Evolutionary conservation across 2,797 vertebrate genomes (phyloP).

Genomic region (Acipenser transmontanus): DNA sequence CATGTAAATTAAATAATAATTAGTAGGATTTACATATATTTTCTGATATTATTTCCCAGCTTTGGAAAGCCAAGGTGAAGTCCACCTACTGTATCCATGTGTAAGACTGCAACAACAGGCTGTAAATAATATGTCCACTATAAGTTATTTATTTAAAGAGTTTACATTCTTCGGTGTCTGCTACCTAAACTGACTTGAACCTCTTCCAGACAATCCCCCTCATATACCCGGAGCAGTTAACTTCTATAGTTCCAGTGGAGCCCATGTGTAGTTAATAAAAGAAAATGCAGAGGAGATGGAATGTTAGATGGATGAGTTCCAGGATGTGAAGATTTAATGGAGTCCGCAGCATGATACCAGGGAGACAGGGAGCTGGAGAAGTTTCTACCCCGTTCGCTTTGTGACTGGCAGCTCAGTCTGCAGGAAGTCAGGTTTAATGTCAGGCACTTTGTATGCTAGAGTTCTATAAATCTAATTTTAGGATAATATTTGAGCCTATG

Average conservation of each 20-base stretch:
- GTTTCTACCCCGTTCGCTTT: conserved; percentile 4
- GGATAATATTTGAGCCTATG: too few relatives aligned
- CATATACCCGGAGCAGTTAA: not conserved
- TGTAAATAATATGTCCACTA: too few relatives aligned
- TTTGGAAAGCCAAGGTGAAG: too few relatives aligned
- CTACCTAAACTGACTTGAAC: not conserved
- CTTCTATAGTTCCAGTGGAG: conserved; percentile 23
- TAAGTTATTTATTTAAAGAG: too few relatives aligned
- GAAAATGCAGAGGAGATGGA: conserved; percentile 19
- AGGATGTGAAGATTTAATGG: conserved; percentile 25
- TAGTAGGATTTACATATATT: too few relatives aligned
- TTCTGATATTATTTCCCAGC: too few relatives aligned
- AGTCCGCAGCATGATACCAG: conserved; percentile 16
- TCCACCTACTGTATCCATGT: too few relatives aligned
- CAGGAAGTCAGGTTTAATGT: conserved; percentile 16
- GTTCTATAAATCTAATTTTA: too few relatives aligned
- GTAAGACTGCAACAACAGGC: too few relatives aligned
- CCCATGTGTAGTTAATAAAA: conserved; percentile 24
- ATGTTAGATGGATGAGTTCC: conserved; percentile 23
- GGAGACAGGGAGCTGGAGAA: conserved; percentile 1
- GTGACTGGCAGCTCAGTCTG: conserved; percentile 22
- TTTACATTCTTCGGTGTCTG: not conserved
- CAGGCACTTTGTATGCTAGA: too few relatives aligned
- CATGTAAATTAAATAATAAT: too few relatives aligned
- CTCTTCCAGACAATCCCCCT: not conserved